Evolutionary conservation across 2,797 vertebrate species (phyloP).

Genomic region (Acanthornis magna): DNA sequence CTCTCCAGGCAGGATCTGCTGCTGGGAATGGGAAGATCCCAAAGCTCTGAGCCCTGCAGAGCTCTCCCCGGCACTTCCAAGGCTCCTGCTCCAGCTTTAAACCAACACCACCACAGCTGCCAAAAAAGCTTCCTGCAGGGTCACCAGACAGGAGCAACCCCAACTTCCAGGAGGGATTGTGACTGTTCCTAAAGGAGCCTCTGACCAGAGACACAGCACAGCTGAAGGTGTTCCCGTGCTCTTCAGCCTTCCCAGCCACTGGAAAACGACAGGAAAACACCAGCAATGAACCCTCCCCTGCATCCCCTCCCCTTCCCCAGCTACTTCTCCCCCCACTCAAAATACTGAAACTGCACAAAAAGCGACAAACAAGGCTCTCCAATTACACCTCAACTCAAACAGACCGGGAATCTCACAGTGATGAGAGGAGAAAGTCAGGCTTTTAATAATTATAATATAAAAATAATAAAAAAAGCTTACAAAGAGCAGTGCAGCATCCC

Average conservation of each 20-base stretch:
- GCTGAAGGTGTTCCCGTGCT: conserved; percentile 39
- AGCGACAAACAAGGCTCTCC: conserved; percentile 68
- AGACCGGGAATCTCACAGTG: conserved; percentile 79
- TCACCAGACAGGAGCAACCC: background rate
- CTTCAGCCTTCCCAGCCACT: conserved; percentile 48
- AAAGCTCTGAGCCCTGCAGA: background rate
- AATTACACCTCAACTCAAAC: conserved; percentile 73
- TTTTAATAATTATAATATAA: conserved; percentile 83
- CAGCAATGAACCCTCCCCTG: conserved; percentile 30
- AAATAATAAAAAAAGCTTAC: conserved; percentile 81
- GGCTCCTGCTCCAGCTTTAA: background rate
- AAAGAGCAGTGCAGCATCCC: conserved; percentile 77
- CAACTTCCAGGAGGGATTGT: background rate
- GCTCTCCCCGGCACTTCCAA: background rate
- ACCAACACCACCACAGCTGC: background rate
- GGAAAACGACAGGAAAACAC: conserved; percentile 44
- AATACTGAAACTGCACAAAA: conserved; percentile 74
- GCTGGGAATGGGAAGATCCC: background rate
- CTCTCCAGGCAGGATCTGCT: background rate
- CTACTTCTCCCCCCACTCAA: conserved; percentile 46
- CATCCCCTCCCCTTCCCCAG: conserved; percentile 45
- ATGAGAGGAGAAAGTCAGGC: conserved; percentile 78
- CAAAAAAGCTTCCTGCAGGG: background rate
- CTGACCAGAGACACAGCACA: conserved; percentile 6
- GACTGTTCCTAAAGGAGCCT: conserved; percentile 14